A percentile compares a stretch with the other conserved stretches of the same genome.
phyloP scores from a whole-genome alignment of 2,888 invertebrate species.

The Anoncus sp. region DNA sequence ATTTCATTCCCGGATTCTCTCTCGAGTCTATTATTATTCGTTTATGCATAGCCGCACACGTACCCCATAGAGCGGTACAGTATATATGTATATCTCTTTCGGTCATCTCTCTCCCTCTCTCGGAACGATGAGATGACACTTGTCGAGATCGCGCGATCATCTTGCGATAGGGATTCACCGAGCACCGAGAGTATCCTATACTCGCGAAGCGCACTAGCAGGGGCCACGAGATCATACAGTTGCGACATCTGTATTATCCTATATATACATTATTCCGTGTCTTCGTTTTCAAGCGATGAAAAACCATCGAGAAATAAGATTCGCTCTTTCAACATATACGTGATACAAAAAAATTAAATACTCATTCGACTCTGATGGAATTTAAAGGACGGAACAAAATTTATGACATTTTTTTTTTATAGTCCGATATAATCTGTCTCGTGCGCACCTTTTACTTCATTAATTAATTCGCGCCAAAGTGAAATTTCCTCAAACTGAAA shows the following conservation, averaged over 20 bases:
- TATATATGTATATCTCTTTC: neutral
- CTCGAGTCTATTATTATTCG: constrained; percentile 12
- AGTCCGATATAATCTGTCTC: no score
- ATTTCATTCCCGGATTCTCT: constrained; percentile 52
- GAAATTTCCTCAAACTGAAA: no score
- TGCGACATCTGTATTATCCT: constrained; percentile 62
- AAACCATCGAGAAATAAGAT: neutral
- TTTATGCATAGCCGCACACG: no score
- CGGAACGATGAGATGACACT: constrained; percentile 61
- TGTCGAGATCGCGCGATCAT: constrained; percentile 63
- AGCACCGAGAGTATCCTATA: constrained; percentile 39
- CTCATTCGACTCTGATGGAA: neutral
- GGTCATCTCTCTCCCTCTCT: constrained; percentile 49
- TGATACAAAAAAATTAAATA: no score
- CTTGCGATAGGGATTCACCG: constrained; percentile 59
- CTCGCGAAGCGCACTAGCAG: constrained; percentile 21
- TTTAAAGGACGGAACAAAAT: no score
- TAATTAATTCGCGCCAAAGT: no score
- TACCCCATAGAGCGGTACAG: no score
- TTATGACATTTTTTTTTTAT: no score
- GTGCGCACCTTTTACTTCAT: no score
- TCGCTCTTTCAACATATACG: neutral
- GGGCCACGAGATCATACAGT: constrained; percentile 51
- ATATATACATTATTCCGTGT: constrained; percentile 16
- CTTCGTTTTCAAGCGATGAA: neutral